A percentile compares a stretch with the other conserved stretches of the same genome.
phyloP scores from a whole-genome alignment of 2,888 invertebrate species.

The Caenorhabditis sp. region DNA sequence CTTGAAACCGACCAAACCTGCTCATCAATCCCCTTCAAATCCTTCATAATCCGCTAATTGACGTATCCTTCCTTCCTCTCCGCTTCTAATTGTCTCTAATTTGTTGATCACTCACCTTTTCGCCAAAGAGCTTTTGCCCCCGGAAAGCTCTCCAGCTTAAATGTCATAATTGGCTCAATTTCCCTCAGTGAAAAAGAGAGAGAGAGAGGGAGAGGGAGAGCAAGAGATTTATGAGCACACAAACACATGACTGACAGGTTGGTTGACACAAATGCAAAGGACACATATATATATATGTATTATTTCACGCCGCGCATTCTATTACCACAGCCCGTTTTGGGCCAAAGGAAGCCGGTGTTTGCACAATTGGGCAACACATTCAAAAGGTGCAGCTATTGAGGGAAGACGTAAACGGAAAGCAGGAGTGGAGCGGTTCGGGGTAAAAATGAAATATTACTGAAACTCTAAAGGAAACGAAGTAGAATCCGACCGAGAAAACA shows the following conservation, averaged over 20 bases:
- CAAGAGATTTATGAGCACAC: slow-evolving; percentile 43
- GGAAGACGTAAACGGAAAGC: background rate
- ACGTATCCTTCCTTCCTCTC: slow-evolving; percentile 30
- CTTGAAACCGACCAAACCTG: slow-evolving; percentile 8
- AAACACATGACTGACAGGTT: slow-evolving; percentile 42
- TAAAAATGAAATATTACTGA: too few species aligned
- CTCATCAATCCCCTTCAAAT: background rate
- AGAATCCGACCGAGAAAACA: too few species aligned
- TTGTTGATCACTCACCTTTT: slow-evolving; percentile 44
- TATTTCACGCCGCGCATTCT: slow-evolving; percentile 33
- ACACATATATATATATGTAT: slow-evolving; percentile 34
- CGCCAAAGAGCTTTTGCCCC: background rate
- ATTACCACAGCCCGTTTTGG: slow-evolving; percentile 21
- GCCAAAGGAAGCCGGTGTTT: slow-evolving; percentile 23
- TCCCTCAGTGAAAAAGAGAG: slow-evolving; percentile 1
- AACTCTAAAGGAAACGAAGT: too few species aligned
- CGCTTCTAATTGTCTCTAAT: slow-evolving; percentile 39
- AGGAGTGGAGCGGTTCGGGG: too few species aligned
- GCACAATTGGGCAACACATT: too few species aligned
- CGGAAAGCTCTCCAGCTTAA: slow-evolving; percentile 10
- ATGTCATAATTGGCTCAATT: slow-evolving; percentile 50
- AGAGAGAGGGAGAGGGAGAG: too few species aligned
- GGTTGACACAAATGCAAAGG: slow-evolving; percentile 16
- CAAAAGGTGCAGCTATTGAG: too few species aligned
- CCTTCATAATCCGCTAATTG: slow-evolving; percentile 45